A percentile compares a stretch with the other conserved stretches of the same genome.
Conservation (phyloP, 2,113 vertebrate genomes). For the Psettodes erumei region DNA sequence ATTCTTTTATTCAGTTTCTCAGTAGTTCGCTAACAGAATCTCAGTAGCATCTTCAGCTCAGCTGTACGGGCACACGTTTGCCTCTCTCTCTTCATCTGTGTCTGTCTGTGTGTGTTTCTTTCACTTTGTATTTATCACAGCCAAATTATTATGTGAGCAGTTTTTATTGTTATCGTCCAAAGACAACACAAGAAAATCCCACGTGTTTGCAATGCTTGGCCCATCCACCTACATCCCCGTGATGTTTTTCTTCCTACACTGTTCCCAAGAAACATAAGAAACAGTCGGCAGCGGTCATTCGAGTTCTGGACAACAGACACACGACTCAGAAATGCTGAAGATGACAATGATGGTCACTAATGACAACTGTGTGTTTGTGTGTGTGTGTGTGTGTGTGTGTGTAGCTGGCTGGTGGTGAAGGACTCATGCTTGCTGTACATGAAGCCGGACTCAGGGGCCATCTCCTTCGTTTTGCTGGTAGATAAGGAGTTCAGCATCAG, state of each 20-base stretch:
- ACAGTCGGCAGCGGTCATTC: neutral
- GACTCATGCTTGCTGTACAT: slow-evolving; percentile 96
- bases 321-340: neutral
- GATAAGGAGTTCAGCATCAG: slow-evolving; percentile 96
- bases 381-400: slow-evolving; percentile 35
- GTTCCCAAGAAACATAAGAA: slow-evolving; percentile 38
- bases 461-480: slow-evolving; percentile 93
- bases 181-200: slow-evolving; percentile 63
- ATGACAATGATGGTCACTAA: neutral
- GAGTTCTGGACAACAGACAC: slow-evolving; percentile 2
- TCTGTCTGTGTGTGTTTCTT: slow-evolving; percentile 10
- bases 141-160: slow-evolving; percentile 59
- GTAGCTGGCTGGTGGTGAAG: slow-evolving; percentile 96
- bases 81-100: slow-evolving; percentile 13
- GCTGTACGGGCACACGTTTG: slow-evolving; percentile 1
- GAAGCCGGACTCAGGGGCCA: slow-evolving; percentile 92
- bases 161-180: slow-evolving; percentile 54
- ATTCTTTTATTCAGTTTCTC: neutral
- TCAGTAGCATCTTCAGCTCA: slow-evolving; percentile 4
- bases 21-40: neutral
- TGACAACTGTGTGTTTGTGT: neutral
- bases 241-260: slow-evolving; percentile 64
- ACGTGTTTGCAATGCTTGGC: slow-evolving; percentile 49
- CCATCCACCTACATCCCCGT: slow-evolving; percentile 66
- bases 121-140: slow-evolving; percentile 27